Evolutionary conservation across 2,797 vertebrate genomes (phyloP).

Genomic region (Tapera naevia): DNA sequence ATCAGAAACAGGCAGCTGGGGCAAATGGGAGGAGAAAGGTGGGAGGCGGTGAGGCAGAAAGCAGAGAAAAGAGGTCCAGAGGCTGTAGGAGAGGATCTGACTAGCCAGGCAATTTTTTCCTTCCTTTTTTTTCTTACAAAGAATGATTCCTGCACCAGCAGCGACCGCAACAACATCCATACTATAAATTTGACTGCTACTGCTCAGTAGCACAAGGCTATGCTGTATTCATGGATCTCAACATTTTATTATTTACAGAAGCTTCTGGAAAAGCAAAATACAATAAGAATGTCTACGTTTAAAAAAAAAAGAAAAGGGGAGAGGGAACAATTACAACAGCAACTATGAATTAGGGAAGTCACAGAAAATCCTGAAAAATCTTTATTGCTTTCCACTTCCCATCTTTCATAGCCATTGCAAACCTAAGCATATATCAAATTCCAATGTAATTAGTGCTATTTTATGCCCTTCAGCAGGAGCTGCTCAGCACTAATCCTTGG

Average conservation of each 20-base stretch:
- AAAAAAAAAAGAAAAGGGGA: not conserved
- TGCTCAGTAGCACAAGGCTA: not conserved
- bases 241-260: not conserved
- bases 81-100: not conserved
- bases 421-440: not conserved
- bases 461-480: not conserved
- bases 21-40: not conserved
- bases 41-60: not conserved
- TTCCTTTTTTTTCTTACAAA: accelerated
- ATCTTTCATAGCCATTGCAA: not conserved
- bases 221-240: not conserved
- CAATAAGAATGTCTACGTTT: not conserved
- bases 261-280: not conserved
- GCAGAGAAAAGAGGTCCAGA: not conserved
- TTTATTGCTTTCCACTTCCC: not conserved
- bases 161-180: not conserved
- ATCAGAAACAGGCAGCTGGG: not conserved
- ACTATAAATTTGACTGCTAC: not conserved
- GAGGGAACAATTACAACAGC: not conserved
- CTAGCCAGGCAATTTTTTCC: not conserved
- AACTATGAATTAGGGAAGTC: not conserved
- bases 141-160: not conserved
- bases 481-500: not conserved
- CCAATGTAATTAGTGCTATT: not conserved
- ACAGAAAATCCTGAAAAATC: not conserved